These are phyloP conservation scores for Muscicapa striata DNA, from an alignment of 2,797 vertebrate genomes.

Conservation along the genomic window DNA sequence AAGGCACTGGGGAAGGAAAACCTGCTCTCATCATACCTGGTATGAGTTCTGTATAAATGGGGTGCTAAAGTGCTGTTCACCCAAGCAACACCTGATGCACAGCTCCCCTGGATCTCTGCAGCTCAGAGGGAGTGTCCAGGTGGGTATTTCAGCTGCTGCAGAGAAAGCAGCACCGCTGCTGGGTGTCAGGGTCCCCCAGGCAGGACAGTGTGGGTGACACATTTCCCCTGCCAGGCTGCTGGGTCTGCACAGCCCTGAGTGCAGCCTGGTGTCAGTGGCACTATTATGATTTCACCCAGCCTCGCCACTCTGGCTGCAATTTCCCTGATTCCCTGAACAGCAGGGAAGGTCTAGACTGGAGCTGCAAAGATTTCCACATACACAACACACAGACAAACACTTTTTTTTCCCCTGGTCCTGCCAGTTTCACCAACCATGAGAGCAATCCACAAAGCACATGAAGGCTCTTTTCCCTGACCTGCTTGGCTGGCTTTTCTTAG, in stretches of 20 bases:
- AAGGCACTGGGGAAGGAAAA: not conserved
- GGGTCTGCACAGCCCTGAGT: not conserved
- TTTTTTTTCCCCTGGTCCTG: not conserved
- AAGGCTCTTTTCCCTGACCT: slow-evolving; percentile 33
- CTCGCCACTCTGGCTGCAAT: slow-evolving; percentile 30
- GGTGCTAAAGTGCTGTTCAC: not conserved
- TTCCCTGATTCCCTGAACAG: slow-evolving; percentile 66
- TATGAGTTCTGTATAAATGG: not conserved
- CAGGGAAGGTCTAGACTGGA: slow-evolving; percentile 73
- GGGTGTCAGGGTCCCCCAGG: not conserved
- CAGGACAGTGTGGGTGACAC: not conserved
- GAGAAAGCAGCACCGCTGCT: not conserved
- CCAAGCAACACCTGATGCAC: not conserved
- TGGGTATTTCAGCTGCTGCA: not conserved
- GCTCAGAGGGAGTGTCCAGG: not conserved
- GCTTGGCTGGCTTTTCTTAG: slow-evolving; percentile 41
- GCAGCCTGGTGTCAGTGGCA: slow-evolving; percentile 34
- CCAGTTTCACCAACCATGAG: slow-evolving; percentile 46
- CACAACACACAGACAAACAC: slow-evolving; percentile 9
- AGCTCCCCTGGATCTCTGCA: not conserved
- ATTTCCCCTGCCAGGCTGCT: not conserved
- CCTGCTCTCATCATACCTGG: not conserved
- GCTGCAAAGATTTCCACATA: slow-evolving; percentile 51
- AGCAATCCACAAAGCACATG: slow-evolving; percentile 3
- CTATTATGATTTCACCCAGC: slow-evolving; percentile 66